Base-by-base conservation (phyloP, 1,140 invertebrate genomes). In the Leptinotarsa undecemlineata region DNA sequence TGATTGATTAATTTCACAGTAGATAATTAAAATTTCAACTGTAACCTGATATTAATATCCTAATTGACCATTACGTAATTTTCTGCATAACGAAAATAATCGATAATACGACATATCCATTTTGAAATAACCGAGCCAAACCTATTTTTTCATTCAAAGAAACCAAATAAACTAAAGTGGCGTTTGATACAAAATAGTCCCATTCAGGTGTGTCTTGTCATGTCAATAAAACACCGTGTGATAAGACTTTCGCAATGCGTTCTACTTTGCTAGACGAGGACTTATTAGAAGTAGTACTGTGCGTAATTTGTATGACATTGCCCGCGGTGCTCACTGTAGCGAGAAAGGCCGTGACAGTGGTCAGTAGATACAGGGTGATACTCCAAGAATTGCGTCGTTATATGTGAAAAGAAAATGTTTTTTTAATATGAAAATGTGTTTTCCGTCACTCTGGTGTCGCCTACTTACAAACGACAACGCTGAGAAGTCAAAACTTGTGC, bases 261-360 rank as follows among this genome's bases (percentile, higher is more conserved):
- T 78, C 77, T 66, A 78, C 77, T 78, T 78, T 72, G 19, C 70
- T 57, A 73, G 21, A 73, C 42, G 33, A 68, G 68, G 57, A 61
- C 62, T 72, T 48, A 73, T 62, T 60, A 71, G 47, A 68, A 48
- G 71, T 57, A 57, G 51, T 57, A 57, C 51, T 8, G 33, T 42
- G 33, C 33, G 33, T 42, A 74, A 68, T 73, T 74, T 74, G 74
- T 77, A 75, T 69, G 72, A 76, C 75, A 78, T 78, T 78, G 75
- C 77, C 77, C 77, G 42, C 71, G 77, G 77, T 77, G 73, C 21
- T 70, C 51, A 23, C 63, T 75, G n/a, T 57, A 57, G 17, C 15
- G 15, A 17, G 51, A 57, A 42, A 57, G 51, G n/a, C n/a, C 51
- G 26, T 77, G 76, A 63, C 76, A 77, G 70, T 77, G 76, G 76